Evolutionary conservation across 2,797 vertebrate genomes (phyloP), one percentile per base, ranked within the genome.

Genomic region (Gymnothorax javanicus): DNA sequence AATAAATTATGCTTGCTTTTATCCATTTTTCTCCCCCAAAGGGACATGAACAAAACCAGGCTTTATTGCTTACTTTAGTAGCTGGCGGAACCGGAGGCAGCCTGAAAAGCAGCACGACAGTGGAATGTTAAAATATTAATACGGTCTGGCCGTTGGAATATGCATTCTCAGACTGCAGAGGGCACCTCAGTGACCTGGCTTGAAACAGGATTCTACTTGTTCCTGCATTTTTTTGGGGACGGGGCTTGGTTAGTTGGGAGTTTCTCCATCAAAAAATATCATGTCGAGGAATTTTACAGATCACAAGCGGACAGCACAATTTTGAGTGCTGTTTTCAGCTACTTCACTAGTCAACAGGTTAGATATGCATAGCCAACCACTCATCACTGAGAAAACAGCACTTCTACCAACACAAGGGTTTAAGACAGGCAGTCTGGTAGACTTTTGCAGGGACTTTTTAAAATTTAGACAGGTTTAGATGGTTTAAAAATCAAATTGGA

Each of bases 91-190:
- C 71, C 85, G 85, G 57, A 92, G 86, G 88, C 89, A 88, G 91
- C 90, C 86, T 52, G 1, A 71, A 84, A 87, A 67, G 86, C 89
- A 56, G 86, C 83, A 90, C 88, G 67, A 87, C 87, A 56, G 90
- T 69, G 86, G 91, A 91, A 91, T 94, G 89, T 89, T 95, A 91
- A 95, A 95, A 95, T 94, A 95, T 95, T 94, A 93, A 95, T n/a
- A 33, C 62, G 89, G 89, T 86, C 1, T 0, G 54, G 67, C 82
- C 87, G 88, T 89, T 95, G 92, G 33, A 95, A 95, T 95, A 96
- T 95, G 94, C 93, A 95, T 94, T 91, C 58, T 89, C 88, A 90
- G 88, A 93, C 89, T 87, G 89, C 91, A 90, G 91, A 95, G 94
- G 94, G 93, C 94, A 91, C 86, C 73, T 87, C 86, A 17, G 83